Evolutionary conservation across 37 sponge, comb jelly and placozoan species (phyloP), one percentile per base, ranked within the genome.

Genomic region (Oscarella lobularis): DNA sequence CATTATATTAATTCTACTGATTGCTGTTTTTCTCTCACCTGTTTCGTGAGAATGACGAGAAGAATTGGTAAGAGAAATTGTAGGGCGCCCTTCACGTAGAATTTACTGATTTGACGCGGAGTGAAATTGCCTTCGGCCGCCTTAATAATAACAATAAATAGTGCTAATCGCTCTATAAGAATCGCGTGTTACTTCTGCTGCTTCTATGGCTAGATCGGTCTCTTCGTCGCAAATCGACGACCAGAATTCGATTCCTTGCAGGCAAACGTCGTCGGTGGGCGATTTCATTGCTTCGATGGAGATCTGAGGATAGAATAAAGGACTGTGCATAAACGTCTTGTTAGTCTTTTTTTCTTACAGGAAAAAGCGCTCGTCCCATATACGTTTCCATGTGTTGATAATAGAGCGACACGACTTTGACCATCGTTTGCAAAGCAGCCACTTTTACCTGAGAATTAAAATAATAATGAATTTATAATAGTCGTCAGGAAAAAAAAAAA

Each of bases 241-340:
- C 99, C 99, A 98, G 75, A 98, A 98, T 77, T 98, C 99, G 36
- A 98, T 91, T 3, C 95, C 99, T 81, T 98, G 99, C 2, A 98
- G 81, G 6, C 92, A 83, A 31, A 94, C 80, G 1, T 87, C 87
- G 67, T 98, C 92, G 30, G 55, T 41, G 0, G 73, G 38, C 2
- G 83, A 81, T 72, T 94, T 91, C 87, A 98, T 91, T 9, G 99
- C 95, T n/a, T 83, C 85, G 30, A 94, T 77, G n/a, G 99, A 91
- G 72, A 98, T 98, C 91, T 92, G 68, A n/a, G 3, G 0, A 60
- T 4, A 32, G 30, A 76, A 32, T 75, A 38, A 1, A 1, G 27
- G 39, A 27, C 30, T 65, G 2, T 73, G 30, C 33, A 75, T 33
- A 75, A 75, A 27, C 20, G 30, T 31, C 9, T 40, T n/a, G n/a